Percentiles rank a stretch among this genome's conserved stretches.
Conservation (phyloP, 2,113 vertebrate genomes). For the Peromyscus leucopus region DNA sequence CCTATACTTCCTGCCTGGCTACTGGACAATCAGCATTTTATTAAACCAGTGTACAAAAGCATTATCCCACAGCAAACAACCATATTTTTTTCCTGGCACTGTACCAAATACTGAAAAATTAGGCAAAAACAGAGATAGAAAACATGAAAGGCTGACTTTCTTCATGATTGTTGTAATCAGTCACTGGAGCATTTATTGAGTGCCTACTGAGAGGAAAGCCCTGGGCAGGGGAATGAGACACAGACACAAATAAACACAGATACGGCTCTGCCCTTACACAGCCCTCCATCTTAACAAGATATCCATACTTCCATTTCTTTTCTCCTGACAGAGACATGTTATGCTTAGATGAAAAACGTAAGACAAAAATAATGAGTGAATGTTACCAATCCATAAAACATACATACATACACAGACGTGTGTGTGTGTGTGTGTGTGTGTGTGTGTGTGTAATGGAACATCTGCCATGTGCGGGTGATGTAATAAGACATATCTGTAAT, state of each 20-base stretch:
- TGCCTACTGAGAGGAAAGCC: background rate
- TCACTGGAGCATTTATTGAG: background rate
- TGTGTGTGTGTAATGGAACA: background rate
- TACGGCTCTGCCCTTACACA: background rate
- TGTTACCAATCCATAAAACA: background rate
- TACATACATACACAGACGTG: background rate
- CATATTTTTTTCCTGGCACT: background rate
- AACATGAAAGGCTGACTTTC: background rate
- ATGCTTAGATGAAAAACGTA: background rate
- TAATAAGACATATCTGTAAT: background rate
- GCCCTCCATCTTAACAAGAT: background rate
- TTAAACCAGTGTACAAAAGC: too few relatives aligned
- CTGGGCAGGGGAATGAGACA: background rate
- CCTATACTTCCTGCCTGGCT: too few relatives aligned
- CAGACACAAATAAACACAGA: background rate
- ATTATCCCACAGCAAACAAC: too few relatives aligned
- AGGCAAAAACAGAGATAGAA: background rate
- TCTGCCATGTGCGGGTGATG: background rate
- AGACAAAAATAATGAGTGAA: background rate
- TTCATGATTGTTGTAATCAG: background rate
- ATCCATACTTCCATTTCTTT: background rate
- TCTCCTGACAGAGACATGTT: background rate
- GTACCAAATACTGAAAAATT: background rate
- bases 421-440: background rate
- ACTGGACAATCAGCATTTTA: too few relatives aligned